These are phyloP conservation scores for Physeter macrocephalus DNA, from an alignment of 2,113 vertebrate species.

Conservation along the genomic window DNA sequence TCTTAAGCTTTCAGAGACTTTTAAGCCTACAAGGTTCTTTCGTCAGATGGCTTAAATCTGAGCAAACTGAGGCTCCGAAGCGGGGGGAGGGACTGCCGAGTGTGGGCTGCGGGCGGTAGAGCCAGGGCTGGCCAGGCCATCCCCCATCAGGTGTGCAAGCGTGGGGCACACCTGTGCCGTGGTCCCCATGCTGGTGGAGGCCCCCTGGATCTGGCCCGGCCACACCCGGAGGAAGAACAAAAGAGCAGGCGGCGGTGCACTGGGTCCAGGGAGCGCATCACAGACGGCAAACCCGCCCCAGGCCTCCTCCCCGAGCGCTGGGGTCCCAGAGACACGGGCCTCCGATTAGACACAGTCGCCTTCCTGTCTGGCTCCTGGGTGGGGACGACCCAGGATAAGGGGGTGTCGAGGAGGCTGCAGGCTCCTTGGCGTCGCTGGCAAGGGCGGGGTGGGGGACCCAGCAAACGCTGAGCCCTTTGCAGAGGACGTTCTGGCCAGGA, in stretches of 20 bases:
- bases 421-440: not conserved
- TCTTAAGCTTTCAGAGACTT: accelerated
- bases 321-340: not conserved
- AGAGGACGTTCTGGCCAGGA: not conserved
- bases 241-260: accelerated
- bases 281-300: not conserved
- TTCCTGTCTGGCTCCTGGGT: too few species aligned
- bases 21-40: not conserved
- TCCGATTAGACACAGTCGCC: too few species aligned
- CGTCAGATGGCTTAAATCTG: too few species aligned
- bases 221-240: not conserved
- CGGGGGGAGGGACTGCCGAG: too few species aligned
- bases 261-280: accelerated
- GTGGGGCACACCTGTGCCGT: accelerated
- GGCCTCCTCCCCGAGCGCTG: not conserved
- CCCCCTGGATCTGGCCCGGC: not conserved
- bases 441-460: not conserved
- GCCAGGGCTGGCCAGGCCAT: accelerated
- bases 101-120: not conserved
- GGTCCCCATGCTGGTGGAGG: accelerated
- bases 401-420: not conserved
- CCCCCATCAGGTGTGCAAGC: not conserved
- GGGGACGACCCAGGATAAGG: not conserved
- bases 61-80: not conserved
- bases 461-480: not conserved